A percentile compares a stretch with the other conserved stretches of the same genome.
Evolutionary conservation across 2,888 invertebrate genomes (phyloP).

Genomic region (Phorcus lineatus): DNA sequence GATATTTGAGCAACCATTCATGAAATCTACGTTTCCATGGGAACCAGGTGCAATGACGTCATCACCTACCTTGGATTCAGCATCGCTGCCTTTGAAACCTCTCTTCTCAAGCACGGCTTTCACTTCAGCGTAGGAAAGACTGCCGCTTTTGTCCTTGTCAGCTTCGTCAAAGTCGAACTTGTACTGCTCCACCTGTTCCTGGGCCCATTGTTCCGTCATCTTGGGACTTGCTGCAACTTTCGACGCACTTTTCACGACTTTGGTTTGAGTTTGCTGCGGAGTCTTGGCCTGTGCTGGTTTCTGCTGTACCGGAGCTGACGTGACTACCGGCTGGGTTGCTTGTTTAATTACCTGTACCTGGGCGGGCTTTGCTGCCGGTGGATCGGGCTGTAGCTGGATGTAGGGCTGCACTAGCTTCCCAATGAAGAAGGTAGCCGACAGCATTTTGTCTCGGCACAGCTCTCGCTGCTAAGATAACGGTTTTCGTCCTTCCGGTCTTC

Average conservation of each 20-base stretch:
- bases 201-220: conserved; percentile 54
- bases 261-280: neutral
- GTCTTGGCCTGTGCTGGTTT: neutral
- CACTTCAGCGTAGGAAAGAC: conserved; percentile 55
- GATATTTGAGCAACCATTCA: no score
- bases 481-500: neutral
- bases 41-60: neutral
- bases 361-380: neutral
- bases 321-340: neutral
- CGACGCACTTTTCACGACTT: neutral
- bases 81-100: conserved; percentile 61
- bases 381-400: conserved; percentile 3
- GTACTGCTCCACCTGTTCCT: conserved; percentile 58
- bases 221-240: conserved; percentile 20
- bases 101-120: conserved; percentile 48
- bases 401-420: conserved; percentile 14
- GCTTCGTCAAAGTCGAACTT: conserved; percentile 58
- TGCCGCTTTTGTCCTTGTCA: conserved; percentile 63
- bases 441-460: neutral
- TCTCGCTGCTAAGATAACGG: neutral
- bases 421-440: conserved; percentile 23
- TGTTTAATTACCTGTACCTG: neutral
- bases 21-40: neutral
- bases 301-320: neutral
- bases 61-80: conserved; percentile 56